Evolutionary conservation across 2,113 vertebrate species (phyloP).

Genomic region (Hippocampus guttulatus): DNA sequence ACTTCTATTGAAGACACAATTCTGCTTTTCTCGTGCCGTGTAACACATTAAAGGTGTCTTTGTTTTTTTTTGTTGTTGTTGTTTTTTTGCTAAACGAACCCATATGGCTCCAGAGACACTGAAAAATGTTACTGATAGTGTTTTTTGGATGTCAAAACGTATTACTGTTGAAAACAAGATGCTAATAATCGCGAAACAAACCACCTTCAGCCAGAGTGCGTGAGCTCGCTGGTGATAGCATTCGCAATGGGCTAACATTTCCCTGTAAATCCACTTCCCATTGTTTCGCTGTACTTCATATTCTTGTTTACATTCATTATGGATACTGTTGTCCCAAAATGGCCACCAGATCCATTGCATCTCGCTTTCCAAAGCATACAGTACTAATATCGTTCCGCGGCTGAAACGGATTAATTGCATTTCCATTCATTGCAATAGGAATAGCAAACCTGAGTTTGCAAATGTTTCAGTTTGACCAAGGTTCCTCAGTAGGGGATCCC

Average conservation of each 20-base stretch:
- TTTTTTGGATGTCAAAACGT: not conserved
- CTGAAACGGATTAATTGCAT: not conserved
- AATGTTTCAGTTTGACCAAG: not conserved
- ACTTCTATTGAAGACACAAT: no score
- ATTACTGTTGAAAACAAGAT: not conserved
- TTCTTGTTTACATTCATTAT: no score
- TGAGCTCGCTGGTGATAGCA: no score
- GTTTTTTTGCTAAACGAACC: not conserved
- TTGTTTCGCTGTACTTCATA: no score
- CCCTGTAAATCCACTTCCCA: no score
- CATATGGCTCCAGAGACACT: not conserved
- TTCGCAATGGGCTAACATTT: no score
- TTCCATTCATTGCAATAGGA: not conserved
- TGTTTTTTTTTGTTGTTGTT: not conserved
- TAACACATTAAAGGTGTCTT: not conserved
- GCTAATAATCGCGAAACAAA: not conserved
- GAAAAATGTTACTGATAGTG: not conserved
- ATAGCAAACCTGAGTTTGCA: not conserved
- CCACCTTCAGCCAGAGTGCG: no score
- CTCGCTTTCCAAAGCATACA: no score
- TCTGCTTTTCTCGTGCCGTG: no score
- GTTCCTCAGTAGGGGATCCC: no score
- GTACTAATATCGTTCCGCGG: not conserved
- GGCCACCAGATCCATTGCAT: no score
- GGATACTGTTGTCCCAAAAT: not conserved